Conservation (phyloP, 2,888 invertebrate species). For the Eupsilia transversa region DNA sequence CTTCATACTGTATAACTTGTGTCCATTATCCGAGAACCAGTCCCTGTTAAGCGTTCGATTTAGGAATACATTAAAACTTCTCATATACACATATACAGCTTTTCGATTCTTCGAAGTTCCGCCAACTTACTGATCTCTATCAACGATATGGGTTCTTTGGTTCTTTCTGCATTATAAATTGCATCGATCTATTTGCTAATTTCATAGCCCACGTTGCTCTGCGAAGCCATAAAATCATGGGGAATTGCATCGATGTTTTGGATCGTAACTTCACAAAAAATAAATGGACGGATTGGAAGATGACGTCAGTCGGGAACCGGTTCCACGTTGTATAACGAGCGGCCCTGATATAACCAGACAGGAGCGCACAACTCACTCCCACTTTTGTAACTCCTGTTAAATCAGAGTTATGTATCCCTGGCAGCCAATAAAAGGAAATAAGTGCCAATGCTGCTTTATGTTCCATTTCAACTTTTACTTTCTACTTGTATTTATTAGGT, state of each 20-base stretch:
- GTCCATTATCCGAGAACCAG: slow-evolving; percentile 66
- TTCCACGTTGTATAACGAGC: slow-evolving; percentile 65
- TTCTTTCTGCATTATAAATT: slow-evolving; percentile 50
- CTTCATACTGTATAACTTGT: slow-evolving; percentile 65
- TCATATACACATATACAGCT: slow-evolving; percentile 40
- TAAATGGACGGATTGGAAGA: slow-evolving; percentile 57
- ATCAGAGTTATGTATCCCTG: slow-evolving; percentile 55
- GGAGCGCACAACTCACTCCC: slow-evolving; percentile 67
- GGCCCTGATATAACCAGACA: slow-evolving; percentile 63
- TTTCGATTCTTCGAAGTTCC: slow-evolving; percentile 52
- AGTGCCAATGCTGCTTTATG: slow-evolving; percentile 51
- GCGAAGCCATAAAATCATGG: slow-evolving; percentile 45
- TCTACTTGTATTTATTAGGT: slow-evolving; percentile 47
- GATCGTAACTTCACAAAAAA: slow-evolving; percentile 65
- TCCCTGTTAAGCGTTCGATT: slow-evolving; percentile 56
- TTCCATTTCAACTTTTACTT: slow-evolving; percentile 60
- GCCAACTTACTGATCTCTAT: slow-evolving; percentile 37
- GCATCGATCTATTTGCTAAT: slow-evolving; percentile 58
- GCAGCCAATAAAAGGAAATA: slow-evolving; percentile 55
- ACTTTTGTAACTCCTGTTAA: slow-evolving; percentile 66
- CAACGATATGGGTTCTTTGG: slow-evolving; percentile 39
- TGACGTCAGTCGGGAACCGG: slow-evolving; percentile 67
- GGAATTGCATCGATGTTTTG: slow-evolving; percentile 62
- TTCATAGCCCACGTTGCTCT: slow-evolving; percentile 48
- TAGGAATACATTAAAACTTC: slow-evolving; percentile 64